These are phyloP conservation scores for Macropodus opercularis DNA, from an alignment of 2,797 vertebrate species.

Conservation along the genomic window DNA sequence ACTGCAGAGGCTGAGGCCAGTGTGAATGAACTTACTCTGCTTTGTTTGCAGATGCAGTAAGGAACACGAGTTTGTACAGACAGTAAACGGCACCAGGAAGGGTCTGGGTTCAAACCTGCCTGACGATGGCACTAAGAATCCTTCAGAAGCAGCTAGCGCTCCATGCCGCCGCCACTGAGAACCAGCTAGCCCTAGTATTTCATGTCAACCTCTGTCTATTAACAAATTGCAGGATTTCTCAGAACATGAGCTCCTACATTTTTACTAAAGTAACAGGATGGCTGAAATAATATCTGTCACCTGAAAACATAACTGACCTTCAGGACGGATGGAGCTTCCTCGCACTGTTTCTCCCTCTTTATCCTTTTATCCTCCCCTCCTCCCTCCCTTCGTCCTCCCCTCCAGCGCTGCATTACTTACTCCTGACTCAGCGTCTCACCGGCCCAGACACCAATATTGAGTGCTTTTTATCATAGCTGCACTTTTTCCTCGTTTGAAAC, in stretches of 20 bases:
- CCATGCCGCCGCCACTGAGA: neutral
- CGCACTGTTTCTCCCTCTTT: slow-evolving; percentile 8
- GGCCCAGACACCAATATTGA: slow-evolving; percentile 74
- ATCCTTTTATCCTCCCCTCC: slow-evolving; percentile 29
- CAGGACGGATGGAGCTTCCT: slow-evolving; percentile 40
- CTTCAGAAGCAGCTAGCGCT: neutral
- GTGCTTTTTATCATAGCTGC: slow-evolving; percentile 79
- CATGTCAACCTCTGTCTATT: too few species aligned
- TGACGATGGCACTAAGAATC: neutral
- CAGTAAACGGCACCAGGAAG: too few species aligned
- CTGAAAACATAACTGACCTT: slow-evolving; percentile 60
- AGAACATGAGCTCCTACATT: slow-evolving; percentile 13
- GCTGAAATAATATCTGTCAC: slow-evolving; percentile 19
- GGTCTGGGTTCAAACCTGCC: too few species aligned
- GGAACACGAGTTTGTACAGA: too few species aligned
- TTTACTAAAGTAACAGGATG: neutral
- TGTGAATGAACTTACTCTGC: too few species aligned
- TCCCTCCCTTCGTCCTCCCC: slow-evolving; percentile 42
- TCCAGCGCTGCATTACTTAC: slow-evolving; percentile 70
- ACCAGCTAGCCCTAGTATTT: neutral
- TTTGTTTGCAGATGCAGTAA: too few species aligned
- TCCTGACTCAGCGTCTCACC: slow-evolving; percentile 78
- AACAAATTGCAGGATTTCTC: neutral
- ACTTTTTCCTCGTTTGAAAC: slow-evolving; percentile 83
- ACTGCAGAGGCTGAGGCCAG: too few species aligned